Conservation (phyloP, 2,113 vertebrate species). For the Seriola aureovittata region DNA sequence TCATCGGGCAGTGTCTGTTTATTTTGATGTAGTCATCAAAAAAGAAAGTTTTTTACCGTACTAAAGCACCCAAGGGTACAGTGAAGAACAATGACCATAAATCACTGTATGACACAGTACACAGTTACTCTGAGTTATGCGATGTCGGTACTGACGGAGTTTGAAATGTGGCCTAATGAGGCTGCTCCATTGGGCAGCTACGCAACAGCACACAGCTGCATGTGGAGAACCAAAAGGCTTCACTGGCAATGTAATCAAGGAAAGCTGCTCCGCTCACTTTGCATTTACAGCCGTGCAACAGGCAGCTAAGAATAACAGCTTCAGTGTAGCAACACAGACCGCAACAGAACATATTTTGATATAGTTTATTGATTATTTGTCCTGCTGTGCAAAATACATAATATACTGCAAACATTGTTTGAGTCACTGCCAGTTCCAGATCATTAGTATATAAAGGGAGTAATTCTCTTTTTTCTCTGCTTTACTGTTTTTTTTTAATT, state of each 20-base stretch:
- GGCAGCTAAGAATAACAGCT: slow-evolving; percentile 3
- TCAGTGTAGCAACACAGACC: slow-evolving; percentile 3
- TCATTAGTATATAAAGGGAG: not conserved
- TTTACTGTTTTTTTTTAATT: not conserved
- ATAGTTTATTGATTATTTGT: slow-evolving; percentile 9
- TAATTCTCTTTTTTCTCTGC: not conserved
- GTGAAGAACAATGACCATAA: slow-evolving; percentile 73
- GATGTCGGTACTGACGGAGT: slow-evolving; percentile 68
- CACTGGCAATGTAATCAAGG: slow-evolving; percentile 47
- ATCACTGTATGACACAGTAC: slow-evolving; percentile 67
- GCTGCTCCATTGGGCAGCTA: slow-evolving; percentile 56
- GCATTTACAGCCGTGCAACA: slow-evolving; percentile 32
- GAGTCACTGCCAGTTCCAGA: not conserved
- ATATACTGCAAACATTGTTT: not conserved
- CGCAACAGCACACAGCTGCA: slow-evolving; percentile 55
- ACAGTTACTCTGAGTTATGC: slow-evolving; percentile 60
- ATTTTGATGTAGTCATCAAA: slow-evolving; percentile 74
- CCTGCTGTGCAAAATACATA: not conserved
- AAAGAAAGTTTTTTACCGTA: slow-evolving; percentile 60
- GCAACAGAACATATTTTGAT: slow-evolving; percentile 5
- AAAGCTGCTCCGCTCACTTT: slow-evolving; percentile 40
- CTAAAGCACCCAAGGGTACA: slow-evolving; percentile 63
- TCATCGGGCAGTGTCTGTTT: slow-evolving; percentile 56
- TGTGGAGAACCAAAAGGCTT: slow-evolving; percentile 43
- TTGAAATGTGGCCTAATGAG: slow-evolving; percentile 74